A percentile compares a stretch with the other conserved stretches of the same genome.
Conservation (phyloP, 2,113 vertebrate genomes). For the Nannobrachium achirus region DNA sequence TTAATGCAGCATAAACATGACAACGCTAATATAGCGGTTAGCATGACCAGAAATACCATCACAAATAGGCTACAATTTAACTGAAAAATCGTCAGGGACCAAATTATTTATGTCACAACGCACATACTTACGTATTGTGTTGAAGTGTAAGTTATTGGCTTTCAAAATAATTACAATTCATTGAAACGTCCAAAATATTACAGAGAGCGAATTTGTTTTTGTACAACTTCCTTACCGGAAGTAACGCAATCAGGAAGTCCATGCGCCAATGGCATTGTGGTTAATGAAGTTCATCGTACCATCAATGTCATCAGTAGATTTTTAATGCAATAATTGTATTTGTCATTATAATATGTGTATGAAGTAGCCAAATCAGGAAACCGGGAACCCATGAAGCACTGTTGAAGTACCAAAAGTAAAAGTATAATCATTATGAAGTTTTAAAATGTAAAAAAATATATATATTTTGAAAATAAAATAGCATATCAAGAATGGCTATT, state of each 20-base stretch:
- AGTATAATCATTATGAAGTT: no score
- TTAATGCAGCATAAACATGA: constrained; percentile 3
- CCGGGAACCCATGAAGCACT: background rate
- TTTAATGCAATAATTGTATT: no score
- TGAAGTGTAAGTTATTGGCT: no score
- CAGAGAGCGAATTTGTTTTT: constrained; percentile 48
- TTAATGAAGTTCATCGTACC: constrained; percentile 58
- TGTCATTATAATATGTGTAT: no score
- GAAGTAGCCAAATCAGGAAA: background rate
- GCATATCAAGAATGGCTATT: no score
- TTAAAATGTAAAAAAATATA: no score
- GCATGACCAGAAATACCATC: constrained; percentile 16
- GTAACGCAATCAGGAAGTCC: constrained; percentile 17
- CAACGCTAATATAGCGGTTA: constrained; percentile 50
- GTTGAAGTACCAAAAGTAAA: no score
- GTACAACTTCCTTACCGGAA: constrained; percentile 68
- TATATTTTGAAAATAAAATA: no score
- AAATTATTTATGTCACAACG: background rate
- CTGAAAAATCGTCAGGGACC: rapidly evolving
- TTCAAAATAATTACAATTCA: constrained; percentile 8
- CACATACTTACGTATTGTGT: constrained; percentile 30
- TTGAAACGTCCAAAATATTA: constrained; percentile 30
- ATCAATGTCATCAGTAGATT: background rate
- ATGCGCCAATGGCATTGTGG: constrained; percentile 30
- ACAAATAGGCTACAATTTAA: background rate